Percentiles rank a stretch among this genome's conserved stretches.
These are phyloP conservation scores for Tyria jacobaeae DNA, from an alignment of 2,888 invertebrate species.

Conservation along the genomic window DNA sequence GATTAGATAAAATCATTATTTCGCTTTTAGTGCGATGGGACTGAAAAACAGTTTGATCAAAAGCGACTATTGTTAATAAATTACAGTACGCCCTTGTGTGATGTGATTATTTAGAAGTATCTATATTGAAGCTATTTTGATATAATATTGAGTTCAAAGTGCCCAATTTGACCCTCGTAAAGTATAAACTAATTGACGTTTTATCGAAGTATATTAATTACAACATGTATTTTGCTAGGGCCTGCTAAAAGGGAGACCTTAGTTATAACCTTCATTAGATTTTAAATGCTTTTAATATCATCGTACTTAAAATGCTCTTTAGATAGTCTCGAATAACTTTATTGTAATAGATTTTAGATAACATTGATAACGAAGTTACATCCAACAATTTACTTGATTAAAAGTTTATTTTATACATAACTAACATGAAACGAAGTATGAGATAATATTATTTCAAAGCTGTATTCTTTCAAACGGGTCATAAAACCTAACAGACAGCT, in stretches of 20 bases:
- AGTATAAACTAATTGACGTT: constrained; percentile 12
- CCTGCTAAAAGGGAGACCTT: constrained; percentile 12
- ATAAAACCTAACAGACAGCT: too few relatives aligned
- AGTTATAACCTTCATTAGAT: constrained; percentile 22
- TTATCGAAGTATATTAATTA: constrained; percentile 16
- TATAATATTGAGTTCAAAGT: background rate
- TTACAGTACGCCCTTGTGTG: background rate
- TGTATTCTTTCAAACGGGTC: too few relatives aligned
- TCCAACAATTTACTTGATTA: background rate
- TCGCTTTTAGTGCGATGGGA: too few relatives aligned
- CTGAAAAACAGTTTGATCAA: background rate
- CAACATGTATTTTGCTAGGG: constrained; percentile 11
- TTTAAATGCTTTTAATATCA: constrained; percentile 18
- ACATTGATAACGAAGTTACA: background rate
- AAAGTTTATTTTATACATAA: background rate
- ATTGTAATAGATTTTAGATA: background rate
- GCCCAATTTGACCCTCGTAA: constrained; percentile 7
- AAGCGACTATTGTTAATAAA: background rate
- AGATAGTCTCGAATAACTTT: constrained; percentile 3
- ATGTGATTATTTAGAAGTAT: background rate
- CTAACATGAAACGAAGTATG: background rate
- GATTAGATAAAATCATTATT: too few relatives aligned
- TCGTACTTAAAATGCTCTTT: constrained; percentile 8
- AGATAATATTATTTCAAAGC: too few relatives aligned
- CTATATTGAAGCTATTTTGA: constrained; percentile 1